These are phyloP conservation scores for Pholis gunnellus DNA, from an alignment of 2,113 vertebrate genomes.

Conservation along the genomic window DNA sequence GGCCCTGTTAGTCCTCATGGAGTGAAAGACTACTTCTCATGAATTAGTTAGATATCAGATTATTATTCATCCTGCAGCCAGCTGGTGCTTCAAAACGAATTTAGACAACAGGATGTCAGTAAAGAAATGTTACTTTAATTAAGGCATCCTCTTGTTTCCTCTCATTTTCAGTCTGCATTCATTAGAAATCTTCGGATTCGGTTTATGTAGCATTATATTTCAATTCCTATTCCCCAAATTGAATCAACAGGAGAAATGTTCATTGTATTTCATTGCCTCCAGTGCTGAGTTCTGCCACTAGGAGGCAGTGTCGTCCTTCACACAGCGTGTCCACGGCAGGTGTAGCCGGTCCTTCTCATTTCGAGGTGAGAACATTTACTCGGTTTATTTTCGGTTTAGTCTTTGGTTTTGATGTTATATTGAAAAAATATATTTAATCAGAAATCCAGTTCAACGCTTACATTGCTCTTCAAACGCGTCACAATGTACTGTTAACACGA, in stretches of 20 bases:
- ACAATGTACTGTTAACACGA: background rate
- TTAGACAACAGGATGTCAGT: background rate
- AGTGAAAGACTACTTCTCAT: background rate
- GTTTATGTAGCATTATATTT: background rate
- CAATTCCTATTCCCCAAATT: background rate
- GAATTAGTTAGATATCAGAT: background rate
- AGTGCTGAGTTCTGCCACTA: conserved; percentile 23
- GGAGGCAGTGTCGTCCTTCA: conserved; percentile 57
- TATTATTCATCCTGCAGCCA: background rate
- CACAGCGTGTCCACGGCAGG: background rate
- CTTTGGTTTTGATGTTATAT: background rate
- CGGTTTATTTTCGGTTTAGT: background rate
- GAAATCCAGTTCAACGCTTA: background rate
- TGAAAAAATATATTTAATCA: background rate
- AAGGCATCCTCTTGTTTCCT: background rate
- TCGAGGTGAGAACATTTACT: background rate
- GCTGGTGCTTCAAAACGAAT: background rate
- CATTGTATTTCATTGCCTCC: background rate
- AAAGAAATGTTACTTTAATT: background rate
- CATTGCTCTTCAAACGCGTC: too few relatives aligned
- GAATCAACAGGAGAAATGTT: background rate
- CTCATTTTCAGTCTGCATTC: background rate
- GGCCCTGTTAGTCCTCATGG: background rate
- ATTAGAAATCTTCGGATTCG: background rate
- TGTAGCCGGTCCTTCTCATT: background rate